Evolutionary conservation across 2,113 vertebrate genomes (phyloP).

Genomic region (Coryphaenoides rupestris): DNA sequence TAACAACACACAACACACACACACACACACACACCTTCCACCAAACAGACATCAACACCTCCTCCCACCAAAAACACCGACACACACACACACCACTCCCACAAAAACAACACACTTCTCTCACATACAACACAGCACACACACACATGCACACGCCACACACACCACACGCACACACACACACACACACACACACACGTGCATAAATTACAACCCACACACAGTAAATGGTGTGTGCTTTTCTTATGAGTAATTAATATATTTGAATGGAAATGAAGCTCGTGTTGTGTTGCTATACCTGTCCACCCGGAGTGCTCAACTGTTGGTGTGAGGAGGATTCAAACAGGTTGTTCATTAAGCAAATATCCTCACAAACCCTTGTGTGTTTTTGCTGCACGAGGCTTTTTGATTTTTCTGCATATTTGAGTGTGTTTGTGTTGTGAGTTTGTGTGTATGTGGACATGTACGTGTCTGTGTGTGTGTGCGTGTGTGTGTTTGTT

Average conservation of each 20-base stretch:
- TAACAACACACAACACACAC: no score
- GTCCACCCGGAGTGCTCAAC: not conserved
- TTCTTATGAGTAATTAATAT: slow-evolving; percentile 3
- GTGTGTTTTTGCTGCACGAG: slow-evolving; percentile 1
- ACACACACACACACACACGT: no score
- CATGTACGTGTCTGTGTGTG: no score
- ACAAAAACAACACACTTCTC: not conserved
- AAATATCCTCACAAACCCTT: slow-evolving; percentile 8
- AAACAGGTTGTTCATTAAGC: slow-evolving; percentile 25
- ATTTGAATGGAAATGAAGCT: slow-evolving; percentile 1
- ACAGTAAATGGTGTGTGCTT: not conserved
- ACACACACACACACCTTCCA: no score
- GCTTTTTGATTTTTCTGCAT: not conserved
- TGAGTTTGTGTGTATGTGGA: no score
- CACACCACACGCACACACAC: not conserved
- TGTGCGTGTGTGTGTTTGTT: no score
- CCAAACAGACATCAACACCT: no score
- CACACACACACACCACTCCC: no score
- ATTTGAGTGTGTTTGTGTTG: slow-evolving; percentile 2
- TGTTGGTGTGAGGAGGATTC: not conserved
- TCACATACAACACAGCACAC: not conserved
- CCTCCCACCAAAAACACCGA: no score
- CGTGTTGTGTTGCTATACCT: no score
- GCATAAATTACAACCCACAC: not conserved
- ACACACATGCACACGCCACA: not conserved